Percentiles rank a stretch among this genome's conserved stretches.
These are phyloP conservation scores for Euwallacea fornicatus DNA, from an alignment of 1,140 invertebrate species.

Conservation along the genomic window DNA sequence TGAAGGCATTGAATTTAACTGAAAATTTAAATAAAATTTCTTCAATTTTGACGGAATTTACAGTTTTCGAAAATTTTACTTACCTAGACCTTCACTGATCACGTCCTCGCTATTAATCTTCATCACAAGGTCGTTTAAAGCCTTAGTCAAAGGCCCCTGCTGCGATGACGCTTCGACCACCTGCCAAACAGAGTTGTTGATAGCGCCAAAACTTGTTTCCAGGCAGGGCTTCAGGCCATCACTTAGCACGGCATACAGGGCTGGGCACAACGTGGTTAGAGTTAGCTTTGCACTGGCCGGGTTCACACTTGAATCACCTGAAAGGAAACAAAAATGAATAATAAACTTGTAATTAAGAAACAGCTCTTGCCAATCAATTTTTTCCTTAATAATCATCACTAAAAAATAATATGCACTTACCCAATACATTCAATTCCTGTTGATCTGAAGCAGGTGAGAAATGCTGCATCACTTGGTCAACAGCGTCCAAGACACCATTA, in stretches of 20 bases:
- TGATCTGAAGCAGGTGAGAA: conserved; percentile 61
- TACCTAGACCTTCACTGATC: conserved; percentile 73
- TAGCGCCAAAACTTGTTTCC: conserved; percentile 82
- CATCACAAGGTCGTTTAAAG: conserved; percentile 83
- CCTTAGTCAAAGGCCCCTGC: conserved; percentile 80
- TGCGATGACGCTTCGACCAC: conserved; percentile 85
- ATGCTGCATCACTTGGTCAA: conserved; percentile 65
- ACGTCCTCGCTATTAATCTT: conserved; percentile 82
- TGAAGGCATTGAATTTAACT: conserved; percentile 87
- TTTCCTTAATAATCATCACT: neutral
- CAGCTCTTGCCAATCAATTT: neutral
- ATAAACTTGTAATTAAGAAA: neutral
- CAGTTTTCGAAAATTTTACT: conserved; percentile 2
- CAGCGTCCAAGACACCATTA: conserved; percentile 66
- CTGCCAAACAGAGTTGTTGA: conserved; percentile 87
- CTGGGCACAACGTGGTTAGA: conserved; percentile 74
- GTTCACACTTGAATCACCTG: conserved; percentile 59
- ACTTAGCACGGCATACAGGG: conserved; percentile 79
- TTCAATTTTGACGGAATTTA: conserved; percentile 1
- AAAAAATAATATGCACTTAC: conserved; percentile 14
- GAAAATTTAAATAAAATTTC: conserved; percentile 11
- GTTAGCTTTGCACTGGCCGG: conserved; percentile 70
- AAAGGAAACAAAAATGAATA: neutral
- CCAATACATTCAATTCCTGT: conserved; percentile 58
- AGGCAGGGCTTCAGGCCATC: conserved; percentile 80